These are phyloP conservation scores for Polypedilum vanderplanki DNA, from an alignment of 1,140 invertebrate species.

Conservation along the genomic window DNA sequence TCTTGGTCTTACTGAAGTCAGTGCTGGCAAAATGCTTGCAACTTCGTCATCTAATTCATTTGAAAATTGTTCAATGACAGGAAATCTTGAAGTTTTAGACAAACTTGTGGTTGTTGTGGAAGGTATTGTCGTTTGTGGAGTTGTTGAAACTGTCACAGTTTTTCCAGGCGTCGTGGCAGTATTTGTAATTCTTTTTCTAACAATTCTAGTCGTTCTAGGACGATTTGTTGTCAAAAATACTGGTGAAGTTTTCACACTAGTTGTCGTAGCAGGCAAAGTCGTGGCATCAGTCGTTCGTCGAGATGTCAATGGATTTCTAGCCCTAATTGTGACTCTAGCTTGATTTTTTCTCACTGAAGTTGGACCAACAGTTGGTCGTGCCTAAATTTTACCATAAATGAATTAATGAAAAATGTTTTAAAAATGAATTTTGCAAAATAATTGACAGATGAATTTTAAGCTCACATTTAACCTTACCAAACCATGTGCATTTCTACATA, in stretches of 20 bases:
- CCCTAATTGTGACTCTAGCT: background rate
- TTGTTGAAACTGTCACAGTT: constrained; percentile 34
- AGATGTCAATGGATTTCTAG: background rate
- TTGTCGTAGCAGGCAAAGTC: background rate
- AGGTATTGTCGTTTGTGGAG: constrained; percentile 32
- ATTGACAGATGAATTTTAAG: no score
- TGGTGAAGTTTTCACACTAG: background rate
- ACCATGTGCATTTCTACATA: no score
- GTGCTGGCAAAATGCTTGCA: background rate
- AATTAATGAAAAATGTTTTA: no score
- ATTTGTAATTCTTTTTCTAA: constrained; percentile 37
- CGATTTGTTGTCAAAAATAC: background rate
- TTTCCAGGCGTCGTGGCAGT: constrained; percentile 35
- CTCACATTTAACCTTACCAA: no score
- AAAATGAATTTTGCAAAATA: no score
- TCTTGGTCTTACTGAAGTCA: constrained; percentile 2
- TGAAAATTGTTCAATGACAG: constrained; percentile 30
- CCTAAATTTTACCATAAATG: background rate
- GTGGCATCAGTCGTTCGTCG: background rate
- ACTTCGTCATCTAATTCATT: background rate
- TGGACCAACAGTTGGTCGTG: background rate
- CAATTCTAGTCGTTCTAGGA: background rate
- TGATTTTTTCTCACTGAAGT: background rate
- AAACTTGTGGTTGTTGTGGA: constrained; percentile 34
- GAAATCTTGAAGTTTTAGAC: constrained; percentile 27